A percentile compares a stretch with the other conserved stretches of the same genome.
Evolutionary conservation across 2,888 invertebrate genomes (phyloP).

Genomic region (Odontocerum albicorne): DNA sequence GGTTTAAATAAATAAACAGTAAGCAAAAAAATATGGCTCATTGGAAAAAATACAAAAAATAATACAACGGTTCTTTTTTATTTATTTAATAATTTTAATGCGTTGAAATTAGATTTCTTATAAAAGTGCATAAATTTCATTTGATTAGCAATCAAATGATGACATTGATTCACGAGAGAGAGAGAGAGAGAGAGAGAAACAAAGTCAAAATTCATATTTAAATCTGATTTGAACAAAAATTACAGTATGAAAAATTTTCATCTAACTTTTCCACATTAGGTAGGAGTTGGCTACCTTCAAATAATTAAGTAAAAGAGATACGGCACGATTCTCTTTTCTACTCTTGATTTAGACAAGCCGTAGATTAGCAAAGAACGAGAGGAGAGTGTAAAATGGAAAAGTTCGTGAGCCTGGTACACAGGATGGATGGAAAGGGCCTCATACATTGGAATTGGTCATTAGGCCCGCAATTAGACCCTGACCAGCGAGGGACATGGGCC

Average conservation of each 20-base stretch:
- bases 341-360: neutral
- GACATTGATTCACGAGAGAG: too few relatives aligned
- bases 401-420: neutral
- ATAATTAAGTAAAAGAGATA: too few relatives aligned
- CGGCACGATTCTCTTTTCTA: neutral
- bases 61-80: neutral
- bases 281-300: neutral
- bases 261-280: neutral
- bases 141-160: too few relatives aligned
- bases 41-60: neutral
- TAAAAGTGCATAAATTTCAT: too few relatives aligned
- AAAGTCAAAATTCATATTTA: too few relatives aligned
- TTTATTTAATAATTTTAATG: neutral
- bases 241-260: neutral
- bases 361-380: neutral
- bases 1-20: neutral
- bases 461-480: conserved; percentile 6
- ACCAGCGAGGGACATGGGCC: neutral
- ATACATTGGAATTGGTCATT: conserved; percentile 12
- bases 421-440: neutral
- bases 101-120: too few relatives aligned
- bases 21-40: neutral
- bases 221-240: too few relatives aligned
- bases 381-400: neutral
- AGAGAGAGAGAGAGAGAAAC: too few relatives aligned